Evolutionary conservation across 2,888 invertebrate genomes (phyloP).

Genomic region (Trachelus tabidus): DNA sequence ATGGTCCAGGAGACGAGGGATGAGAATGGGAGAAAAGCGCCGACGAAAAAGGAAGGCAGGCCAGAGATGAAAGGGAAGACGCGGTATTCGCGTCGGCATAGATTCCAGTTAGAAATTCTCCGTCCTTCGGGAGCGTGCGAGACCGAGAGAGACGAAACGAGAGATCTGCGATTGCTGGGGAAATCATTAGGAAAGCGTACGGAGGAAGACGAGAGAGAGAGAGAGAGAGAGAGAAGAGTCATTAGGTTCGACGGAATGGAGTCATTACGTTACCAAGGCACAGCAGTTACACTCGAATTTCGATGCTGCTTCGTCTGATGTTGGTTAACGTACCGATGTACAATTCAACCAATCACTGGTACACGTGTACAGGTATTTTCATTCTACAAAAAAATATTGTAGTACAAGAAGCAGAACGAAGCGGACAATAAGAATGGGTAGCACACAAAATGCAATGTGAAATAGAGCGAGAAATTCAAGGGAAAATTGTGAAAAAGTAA

Average conservation of each 20-base stretch:
- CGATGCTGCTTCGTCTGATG: background rate
- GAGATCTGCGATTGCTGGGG: background rate
- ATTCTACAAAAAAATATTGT: too few species aligned
- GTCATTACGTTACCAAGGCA: background rate
- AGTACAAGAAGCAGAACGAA: too few species aligned
- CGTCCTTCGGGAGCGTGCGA: background rate
- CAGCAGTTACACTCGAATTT: background rate
- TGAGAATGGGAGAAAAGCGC: background rate
- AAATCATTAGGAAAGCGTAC: background rate
- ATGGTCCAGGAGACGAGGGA: background rate
- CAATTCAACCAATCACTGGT: background rate
- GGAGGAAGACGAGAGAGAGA: background rate
- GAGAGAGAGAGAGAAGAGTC: background rate
- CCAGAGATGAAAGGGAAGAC: background rate
- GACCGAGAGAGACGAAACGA: background rate
- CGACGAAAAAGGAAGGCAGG: background rate
- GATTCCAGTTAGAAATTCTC: background rate
- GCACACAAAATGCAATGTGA: too few species aligned
- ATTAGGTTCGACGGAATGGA: background rate
- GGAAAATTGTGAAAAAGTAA: too few species aligned
- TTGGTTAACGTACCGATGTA: background rate
- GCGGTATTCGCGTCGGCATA: background rate
- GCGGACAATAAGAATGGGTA: too few species aligned
- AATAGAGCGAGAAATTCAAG: too few species aligned
- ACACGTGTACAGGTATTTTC: too few species aligned